phyloP scores from a whole-genome alignment of 2,888 invertebrate genomes.

The Drosophila prolongata region DNA sequence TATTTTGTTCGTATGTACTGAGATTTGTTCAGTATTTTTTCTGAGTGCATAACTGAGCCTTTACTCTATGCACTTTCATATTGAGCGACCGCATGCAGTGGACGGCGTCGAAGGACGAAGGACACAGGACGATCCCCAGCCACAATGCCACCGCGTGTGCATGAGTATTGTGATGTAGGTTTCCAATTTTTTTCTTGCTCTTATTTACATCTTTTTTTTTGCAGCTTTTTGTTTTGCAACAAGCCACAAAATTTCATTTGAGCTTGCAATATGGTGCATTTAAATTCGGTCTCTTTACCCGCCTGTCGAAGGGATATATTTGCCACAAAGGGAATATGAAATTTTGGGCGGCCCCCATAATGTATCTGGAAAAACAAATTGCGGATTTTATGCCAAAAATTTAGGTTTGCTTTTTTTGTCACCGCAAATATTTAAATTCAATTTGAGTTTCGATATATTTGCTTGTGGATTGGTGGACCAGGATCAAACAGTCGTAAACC shows the following conservation, averaged over 20 bases:
- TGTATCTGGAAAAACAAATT: constrained; percentile 64
- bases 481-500: constrained; percentile 55
- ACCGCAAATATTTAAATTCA: constrained; percentile 67
- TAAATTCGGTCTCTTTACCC: constrained; percentile 48
- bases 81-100: constrained; percentile 73
- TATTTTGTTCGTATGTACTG: neutral
- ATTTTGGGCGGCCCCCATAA: constrained; percentile 52
- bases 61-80: constrained; percentile 55
- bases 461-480: constrained; percentile 9
- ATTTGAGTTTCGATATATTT: constrained; percentile 52
- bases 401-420: constrained; percentile 15
- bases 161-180: constrained; percentile 41
- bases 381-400: constrained; percentile 54
- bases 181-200: constrained; percentile 37
- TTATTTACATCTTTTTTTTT: constrained; percentile 28
- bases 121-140: constrained; percentile 45
- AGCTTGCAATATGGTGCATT: constrained; percentile 74
- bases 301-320: constrained; percentile 19
- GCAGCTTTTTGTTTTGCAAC: constrained; percentile 51
- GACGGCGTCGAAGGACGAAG: constrained; percentile 41
- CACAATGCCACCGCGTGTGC: constrained; percentile 45
- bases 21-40: neutral
- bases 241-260: constrained; percentile 77
- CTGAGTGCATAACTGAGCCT: constrained; percentile 37
- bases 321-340: constrained; percentile 49